Percentiles rank a stretch among this genome's conserved stretches.
Conservation (phyloP, 2,888 invertebrate genomes). For the Ectemnius lituratus region DNA sequence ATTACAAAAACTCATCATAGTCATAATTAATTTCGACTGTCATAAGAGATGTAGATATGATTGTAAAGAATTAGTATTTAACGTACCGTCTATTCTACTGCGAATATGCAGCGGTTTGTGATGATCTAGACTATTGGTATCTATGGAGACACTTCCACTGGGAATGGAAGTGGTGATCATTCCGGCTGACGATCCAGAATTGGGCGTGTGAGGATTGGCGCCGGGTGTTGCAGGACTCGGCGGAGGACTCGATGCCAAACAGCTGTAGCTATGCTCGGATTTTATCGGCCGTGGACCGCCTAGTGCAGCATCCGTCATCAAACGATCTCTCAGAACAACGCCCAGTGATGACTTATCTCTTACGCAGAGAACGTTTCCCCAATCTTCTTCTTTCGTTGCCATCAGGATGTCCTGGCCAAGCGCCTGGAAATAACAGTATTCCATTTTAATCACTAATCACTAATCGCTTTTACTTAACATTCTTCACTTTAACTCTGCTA, state of each 20-base stretch:
- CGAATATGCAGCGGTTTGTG: slow-evolving; percentile 64
- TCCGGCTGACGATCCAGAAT: slow-evolving; percentile 57
- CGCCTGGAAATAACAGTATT: slow-evolving; percentile 77
- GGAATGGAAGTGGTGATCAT: slow-evolving; percentile 53
- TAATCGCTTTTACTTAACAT: neutral
- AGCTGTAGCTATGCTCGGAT: slow-evolving; percentile 95
- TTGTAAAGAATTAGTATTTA: too few species aligned
- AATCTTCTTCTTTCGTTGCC: slow-evolving; percentile 82
- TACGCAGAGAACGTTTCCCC: slow-evolving; percentile 82
- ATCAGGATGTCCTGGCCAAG: slow-evolving; percentile 81
- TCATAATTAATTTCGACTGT: too few species aligned
- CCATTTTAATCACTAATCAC: neutral
- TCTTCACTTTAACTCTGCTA: too few species aligned
- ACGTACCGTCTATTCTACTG: slow-evolving; percentile 69
- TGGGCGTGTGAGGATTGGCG: slow-evolving; percentile 63
- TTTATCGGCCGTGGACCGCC: slow-evolving; percentile 89
- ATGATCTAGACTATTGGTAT: slow-evolving; percentile 54
- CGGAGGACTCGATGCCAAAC: slow-evolving; percentile 74
- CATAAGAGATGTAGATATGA: too few species aligned
- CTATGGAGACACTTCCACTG: slow-evolving; percentile 47
- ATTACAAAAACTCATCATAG: too few species aligned
- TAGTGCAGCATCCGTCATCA: slow-evolving; percentile 93
- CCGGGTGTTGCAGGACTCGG: slow-evolving; percentile 68
- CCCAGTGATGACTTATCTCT: slow-evolving; percentile 76
- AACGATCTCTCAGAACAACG: slow-evolving; percentile 91